Evolutionary conservation across 2,888 invertebrate species (phyloP).

Genomic region (Fragum whitleyi): DNA sequence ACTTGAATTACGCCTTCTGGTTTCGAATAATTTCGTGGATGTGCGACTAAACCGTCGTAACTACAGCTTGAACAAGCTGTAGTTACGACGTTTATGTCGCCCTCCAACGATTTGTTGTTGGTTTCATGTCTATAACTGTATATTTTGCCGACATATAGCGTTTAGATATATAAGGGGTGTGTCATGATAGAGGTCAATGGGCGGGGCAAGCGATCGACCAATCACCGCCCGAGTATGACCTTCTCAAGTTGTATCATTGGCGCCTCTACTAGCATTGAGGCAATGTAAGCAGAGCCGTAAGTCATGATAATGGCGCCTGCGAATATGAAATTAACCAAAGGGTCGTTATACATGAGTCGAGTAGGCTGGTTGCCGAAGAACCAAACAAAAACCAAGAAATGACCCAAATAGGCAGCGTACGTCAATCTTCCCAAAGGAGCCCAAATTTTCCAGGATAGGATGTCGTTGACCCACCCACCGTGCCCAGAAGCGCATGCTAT

Average conservation of each 20-base stretch:
- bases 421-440: constrained; percentile 95
- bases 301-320: constrained; percentile 52
- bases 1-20: too few relatives aligned
- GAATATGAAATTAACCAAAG: constrained; percentile 45
- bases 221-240: constrained; percentile 30
- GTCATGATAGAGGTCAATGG: too few relatives aligned
- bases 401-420: constrained; percentile 94
- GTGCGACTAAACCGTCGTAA: too few relatives aligned
- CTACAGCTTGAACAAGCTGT: too few relatives aligned
- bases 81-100: too few relatives aligned
- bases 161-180: too few relatives aligned
- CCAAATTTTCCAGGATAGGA: constrained; percentile 93
- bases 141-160: too few relatives aligned
- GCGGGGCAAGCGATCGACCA: too few relatives aligned
- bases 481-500: constrained; percentile 86
- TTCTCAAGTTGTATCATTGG: constrained; percentile 67
- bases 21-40: too few relatives aligned
- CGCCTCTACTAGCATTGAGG: constrained; percentile 63
- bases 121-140: too few relatives aligned
- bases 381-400: constrained; percentile 70
- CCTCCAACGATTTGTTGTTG: too few relatives aligned
- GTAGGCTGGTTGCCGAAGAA: constrained; percentile 37
- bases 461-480: constrained; percentile 90
- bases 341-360: constrained; percentile 49
- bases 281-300: constrained; percentile 49